Conservation (phyloP, 1,140 invertebrate species). For the Drosophila athabasca region DNA sequence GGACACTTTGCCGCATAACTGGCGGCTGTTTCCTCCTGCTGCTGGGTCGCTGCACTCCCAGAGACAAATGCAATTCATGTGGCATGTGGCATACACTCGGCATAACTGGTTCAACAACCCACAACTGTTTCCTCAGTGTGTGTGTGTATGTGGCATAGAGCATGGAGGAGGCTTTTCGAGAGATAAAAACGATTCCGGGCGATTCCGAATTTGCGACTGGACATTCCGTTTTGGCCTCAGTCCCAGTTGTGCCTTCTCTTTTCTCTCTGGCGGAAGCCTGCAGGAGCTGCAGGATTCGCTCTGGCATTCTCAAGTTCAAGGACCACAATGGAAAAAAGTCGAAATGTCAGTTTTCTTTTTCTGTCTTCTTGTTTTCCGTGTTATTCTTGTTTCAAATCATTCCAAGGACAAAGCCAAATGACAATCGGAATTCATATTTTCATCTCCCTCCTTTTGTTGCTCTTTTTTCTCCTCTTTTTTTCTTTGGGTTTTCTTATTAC, state of each 20-base stretch:
- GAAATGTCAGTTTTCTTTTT: constrained; percentile 8
- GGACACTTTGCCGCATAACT: constrained; percentile 34
- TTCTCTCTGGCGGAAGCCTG: no score
- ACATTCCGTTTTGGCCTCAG: no score
- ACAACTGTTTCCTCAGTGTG: background rate
- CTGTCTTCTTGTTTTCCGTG: background rate
- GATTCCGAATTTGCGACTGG: no score
- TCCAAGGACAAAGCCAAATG: constrained; percentile 58
- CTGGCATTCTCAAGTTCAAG: constrained; percentile 51
- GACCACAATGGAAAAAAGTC: constrained; percentile 30
- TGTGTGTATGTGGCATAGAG: background rate
- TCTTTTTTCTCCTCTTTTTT: background rate
- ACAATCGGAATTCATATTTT: constrained; percentile 40
- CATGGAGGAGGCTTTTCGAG: no score
- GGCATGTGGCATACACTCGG: constrained; percentile 25
- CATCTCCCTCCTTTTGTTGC: constrained; percentile 1
- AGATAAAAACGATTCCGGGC: no score
- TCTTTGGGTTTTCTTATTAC: constrained; percentile 14
- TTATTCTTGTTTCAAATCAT: constrained; percentile 18
- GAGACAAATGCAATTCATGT: constrained; percentile 64
- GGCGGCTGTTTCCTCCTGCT: constrained; percentile 50
- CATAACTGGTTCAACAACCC: constrained; percentile 66
- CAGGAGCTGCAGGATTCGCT: constrained; percentile 1
- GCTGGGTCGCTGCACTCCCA: constrained; percentile 66
- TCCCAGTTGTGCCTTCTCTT: no score